These are phyloP conservation scores for Melanotaenia trifasciata DNA, from an alignment of 2,797 vertebrate genomes.

Conservation along the genomic window DNA sequence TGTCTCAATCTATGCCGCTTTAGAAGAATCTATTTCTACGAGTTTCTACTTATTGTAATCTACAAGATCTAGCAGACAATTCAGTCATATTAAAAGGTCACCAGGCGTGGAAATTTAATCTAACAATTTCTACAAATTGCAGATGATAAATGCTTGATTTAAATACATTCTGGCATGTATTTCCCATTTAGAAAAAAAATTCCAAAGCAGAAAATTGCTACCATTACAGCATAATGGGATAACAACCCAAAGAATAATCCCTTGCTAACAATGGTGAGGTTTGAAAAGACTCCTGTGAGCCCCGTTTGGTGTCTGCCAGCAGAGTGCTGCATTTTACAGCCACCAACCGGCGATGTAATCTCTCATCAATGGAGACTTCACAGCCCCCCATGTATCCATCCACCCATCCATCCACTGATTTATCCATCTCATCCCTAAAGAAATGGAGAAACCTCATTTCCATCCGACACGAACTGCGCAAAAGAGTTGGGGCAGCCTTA, in stretches of 20 bases:
- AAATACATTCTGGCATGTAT: conserved; percentile 57
- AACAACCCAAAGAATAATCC: conserved; percentile 85
- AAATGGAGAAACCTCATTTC: conserved; percentile 59
- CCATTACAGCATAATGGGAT: conserved; percentile 82
- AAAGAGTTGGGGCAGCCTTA: conserved; percentile 31
- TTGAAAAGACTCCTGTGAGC: conserved; percentile 80
- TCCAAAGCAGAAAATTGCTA: conserved; percentile 83
- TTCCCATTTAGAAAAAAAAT: conserved; percentile 63
- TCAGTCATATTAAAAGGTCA: conserved; percentile 20
- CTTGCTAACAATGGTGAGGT: conserved; percentile 73
- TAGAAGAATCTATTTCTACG: not conserved
- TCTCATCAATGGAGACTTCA: conserved; percentile 68
- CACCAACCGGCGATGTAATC: conserved; percentile 77
- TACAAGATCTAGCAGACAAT: conserved; percentile 5
- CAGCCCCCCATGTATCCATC: conserved; percentile 14
- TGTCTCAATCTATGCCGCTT: conserved; percentile 1
- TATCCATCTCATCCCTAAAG: conserved; percentile 46
- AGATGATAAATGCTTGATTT: conserved; percentile 61
- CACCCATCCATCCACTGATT: conserved; percentile 46
- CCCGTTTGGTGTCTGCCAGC: conserved; percentile 70
- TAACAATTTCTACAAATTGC: conserved; percentile 55
- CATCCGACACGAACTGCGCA: conserved; percentile 50
- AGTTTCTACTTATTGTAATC: not conserved
- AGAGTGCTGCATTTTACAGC: conserved; percentile 57
- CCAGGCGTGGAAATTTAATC: conserved; percentile 34